Percentiles rank a stretch among this genome's conserved stretches.
phyloP scores from a whole-genome alignment of 2,113 vertebrate species.

The Cromileptes altivelis region DNA sequence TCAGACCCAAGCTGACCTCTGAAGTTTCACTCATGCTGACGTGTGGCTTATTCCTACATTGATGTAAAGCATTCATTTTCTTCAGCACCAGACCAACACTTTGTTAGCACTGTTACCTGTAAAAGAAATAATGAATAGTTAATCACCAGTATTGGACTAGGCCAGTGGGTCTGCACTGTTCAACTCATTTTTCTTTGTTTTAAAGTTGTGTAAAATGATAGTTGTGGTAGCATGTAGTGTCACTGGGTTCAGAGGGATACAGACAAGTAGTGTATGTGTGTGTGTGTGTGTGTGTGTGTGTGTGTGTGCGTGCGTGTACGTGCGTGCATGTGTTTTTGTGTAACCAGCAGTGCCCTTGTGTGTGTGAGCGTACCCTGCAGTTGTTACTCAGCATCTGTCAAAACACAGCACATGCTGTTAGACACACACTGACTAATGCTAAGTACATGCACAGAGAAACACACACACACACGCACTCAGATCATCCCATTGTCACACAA shows the following conservation, averaged over 20 bases:
- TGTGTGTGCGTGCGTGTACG: no score
- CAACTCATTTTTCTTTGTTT: background rate
- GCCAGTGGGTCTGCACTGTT: background rate
- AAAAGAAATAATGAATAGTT: conserved; percentile 14
- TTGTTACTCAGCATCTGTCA: background rate
- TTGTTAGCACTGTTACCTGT: conserved; percentile 1
- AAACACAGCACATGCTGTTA: background rate
- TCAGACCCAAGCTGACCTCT: conserved; percentile 37
- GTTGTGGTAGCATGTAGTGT: background rate
- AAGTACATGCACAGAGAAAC: conserved; percentile 2
- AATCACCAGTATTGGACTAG: background rate
- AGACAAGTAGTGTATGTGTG: background rate
- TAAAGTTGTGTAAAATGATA: background rate
- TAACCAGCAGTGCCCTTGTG: background rate
- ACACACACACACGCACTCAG: background rate
- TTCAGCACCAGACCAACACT: background rate
- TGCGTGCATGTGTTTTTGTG: background rate
- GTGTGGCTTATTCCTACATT: background rate
- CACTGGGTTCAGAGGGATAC: background rate
- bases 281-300: background rate
- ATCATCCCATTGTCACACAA: background rate
- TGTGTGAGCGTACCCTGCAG: background rate
- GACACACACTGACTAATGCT: background rate
- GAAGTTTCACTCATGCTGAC: conserved; percentile 33
- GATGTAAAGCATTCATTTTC: conserved; percentile 9